Conservation (phyloP, 1,140 invertebrate genomes). For the Steinernema khuongi region DNA sequence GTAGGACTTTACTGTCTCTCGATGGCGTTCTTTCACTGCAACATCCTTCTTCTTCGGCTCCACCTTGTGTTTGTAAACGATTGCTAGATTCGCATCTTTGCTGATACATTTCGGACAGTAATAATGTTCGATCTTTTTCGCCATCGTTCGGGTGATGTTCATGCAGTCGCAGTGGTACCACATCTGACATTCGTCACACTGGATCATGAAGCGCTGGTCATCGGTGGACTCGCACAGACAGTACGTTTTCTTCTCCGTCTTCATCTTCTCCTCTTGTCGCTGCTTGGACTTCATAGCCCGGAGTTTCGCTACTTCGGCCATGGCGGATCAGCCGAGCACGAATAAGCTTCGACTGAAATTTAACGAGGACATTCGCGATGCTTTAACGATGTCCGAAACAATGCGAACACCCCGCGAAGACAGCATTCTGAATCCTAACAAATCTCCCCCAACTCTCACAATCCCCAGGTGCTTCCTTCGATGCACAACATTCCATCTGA, state of each 20-base stretch:
- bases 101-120: slow-evolving; percentile 25
- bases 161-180: slow-evolving; percentile 29
- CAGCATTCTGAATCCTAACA: too few species aligned
- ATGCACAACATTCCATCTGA: too few species aligned
- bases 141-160: slow-evolving; percentile 10
- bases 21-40: slow-evolving; percentile 6
- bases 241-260: background rate
- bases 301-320: slow-evolving; percentile 9
- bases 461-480: too few species aligned
- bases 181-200: slow-evolving; percentile 23
- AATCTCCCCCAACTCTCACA: too few species aligned
- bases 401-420: too few species aligned
- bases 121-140: slow-evolving; percentile 29
- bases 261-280: background rate
- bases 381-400: too few species aligned
- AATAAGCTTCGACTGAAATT: background rate
- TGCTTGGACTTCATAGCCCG: slow-evolving; percentile 3
- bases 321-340: background rate
- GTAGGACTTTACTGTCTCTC: background rate
- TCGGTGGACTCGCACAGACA: slow-evolving; percentile 1
- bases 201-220: slow-evolving; percentile 22
- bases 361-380: too few species aligned
- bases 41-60: background rate
- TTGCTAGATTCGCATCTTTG: slow-evolving; percentile 19
- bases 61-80: slow-evolving; percentile 14